Evolutionary conservation across 2,113 vertebrate genomes (phyloP).

Genomic region (Eublepharis macularius): DNA sequence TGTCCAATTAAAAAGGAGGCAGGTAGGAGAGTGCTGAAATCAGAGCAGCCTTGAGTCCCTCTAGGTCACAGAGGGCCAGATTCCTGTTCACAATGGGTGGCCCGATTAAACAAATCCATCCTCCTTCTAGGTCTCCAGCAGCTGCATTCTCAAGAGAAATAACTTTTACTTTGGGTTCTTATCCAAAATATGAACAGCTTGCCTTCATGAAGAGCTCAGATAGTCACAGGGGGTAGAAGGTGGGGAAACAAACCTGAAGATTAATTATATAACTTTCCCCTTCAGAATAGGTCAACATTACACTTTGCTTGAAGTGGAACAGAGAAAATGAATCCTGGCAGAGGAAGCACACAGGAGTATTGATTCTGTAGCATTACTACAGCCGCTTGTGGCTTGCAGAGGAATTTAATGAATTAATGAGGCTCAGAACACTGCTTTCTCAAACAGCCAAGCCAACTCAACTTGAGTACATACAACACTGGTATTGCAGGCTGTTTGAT

Average conservation of each 20-base stretch:
- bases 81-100: neutral
- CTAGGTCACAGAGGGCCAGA: neutral
- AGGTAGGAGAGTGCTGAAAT: neutral
- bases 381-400: conserved; percentile 40
- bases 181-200: conserved; percentile 22
- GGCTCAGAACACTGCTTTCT: conserved; percentile 39
- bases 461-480: conserved; percentile 27
- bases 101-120: conserved; percentile 23
- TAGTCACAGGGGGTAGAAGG: conserved; percentile 1
- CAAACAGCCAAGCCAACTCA: conserved; percentile 11
- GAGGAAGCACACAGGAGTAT: neutral
- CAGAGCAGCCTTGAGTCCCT: conserved; percentile 1
- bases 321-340: conserved; percentile 21
- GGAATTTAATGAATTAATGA: conserved; percentile 59
- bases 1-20: neutral
- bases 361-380: conserved; percentile 37
- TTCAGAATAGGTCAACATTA: conserved; percentile 42
- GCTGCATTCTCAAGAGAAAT: conserved; percentile 37
- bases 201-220: conserved; percentile 13
- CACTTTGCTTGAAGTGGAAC: conserved; percentile 11
- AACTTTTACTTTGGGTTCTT: neutral
- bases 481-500: conserved; percentile 1
- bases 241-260: conserved; percentile 4
- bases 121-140: neutral
- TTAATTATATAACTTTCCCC: conserved; percentile 40